A percentile compares a stretch with the other conserved stretches of the same genome.
Conservation (phyloP, 1,140 invertebrate species). For the Hycleus phaleratus region DNA sequence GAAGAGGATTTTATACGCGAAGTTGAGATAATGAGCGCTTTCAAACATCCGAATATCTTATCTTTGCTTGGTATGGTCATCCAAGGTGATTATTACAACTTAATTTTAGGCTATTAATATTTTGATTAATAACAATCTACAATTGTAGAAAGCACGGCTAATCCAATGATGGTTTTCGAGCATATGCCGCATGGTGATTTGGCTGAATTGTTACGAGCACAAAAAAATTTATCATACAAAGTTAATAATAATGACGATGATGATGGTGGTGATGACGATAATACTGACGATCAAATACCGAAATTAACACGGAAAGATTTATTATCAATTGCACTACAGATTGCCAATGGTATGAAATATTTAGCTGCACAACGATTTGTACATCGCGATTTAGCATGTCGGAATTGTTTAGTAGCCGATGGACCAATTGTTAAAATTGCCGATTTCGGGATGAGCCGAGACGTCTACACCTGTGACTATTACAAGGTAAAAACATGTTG, state of each 20-base stretch:
- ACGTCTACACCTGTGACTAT: constrained; percentile 88
- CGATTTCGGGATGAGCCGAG: constrained; percentile 85
- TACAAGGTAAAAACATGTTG: constrained; percentile 60
- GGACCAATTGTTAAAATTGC: constrained; percentile 79
- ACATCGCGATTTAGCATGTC: constrained; percentile 83
- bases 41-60: constrained; percentile 82
- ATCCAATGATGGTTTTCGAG: constrained; percentile 90
- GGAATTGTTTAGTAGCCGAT: constrained; percentile 81
- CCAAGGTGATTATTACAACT: constrained; percentile 48
- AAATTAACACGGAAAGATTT: constrained; percentile 46
- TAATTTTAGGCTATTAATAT: neutral
- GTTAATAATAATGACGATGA: neutral
- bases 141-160: constrained; percentile 52
- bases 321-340: constrained; percentile 62
- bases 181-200: constrained; percentile 87
- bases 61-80: constrained; percentile 71
- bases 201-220: constrained; percentile 69
- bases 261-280: neutral
- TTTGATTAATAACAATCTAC: neutral
- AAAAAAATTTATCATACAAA: constrained; percentile 42
- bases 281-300: constrained; percentile 24
- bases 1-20: constrained; percentile 81
- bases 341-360: constrained; percentile 83
- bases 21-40: constrained; percentile 84
- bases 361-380: constrained; percentile 82